These are phyloP conservation scores for Plutomurus gul DNA, from an alignment of 1,140 invertebrate genomes.

Conservation along the genomic window DNA sequence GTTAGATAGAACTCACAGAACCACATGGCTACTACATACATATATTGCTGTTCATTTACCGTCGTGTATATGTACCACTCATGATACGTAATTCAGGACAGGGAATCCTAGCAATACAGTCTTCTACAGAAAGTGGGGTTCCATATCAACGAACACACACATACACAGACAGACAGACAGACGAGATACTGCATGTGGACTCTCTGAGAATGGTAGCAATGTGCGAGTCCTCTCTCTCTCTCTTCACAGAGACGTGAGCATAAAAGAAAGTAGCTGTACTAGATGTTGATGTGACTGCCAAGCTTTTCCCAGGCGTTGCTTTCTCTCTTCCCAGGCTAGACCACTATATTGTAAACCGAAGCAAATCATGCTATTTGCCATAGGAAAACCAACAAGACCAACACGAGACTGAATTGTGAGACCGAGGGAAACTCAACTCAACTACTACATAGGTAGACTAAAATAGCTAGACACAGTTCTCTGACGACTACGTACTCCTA, in stretches of 20 bases:
- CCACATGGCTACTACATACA: too few relatives aligned
- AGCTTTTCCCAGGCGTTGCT: neutral
- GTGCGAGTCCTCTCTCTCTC: neutral
- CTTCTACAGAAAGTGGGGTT: too few relatives aligned
- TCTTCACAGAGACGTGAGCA: neutral
- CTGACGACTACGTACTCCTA: neutral
- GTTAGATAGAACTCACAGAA: neutral
- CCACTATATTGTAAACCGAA: neutral
- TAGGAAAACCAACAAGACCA: slow-evolving; percentile 16
- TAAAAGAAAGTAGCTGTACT: neutral
- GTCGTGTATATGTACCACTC: too few relatives aligned
- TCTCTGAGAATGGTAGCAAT: neutral
- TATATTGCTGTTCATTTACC: too few relatives aligned
- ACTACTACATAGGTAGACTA: neutral
- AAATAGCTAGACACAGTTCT: neutral
- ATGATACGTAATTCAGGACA: neutral
- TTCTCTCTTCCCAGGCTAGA: neutral
- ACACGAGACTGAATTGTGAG: neutral
- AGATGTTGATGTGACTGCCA: too few relatives aligned
- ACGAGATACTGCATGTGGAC: neutral
- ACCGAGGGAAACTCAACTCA: neutral
- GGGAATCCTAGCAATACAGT: neutral
- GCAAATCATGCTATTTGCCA: slow-evolving; percentile 16
- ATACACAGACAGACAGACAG: neutral
- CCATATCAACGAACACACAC: neutral